Base-by-base conservation (phyloP, 2,888 invertebrate species). In the Andrena fulva region DNA sequence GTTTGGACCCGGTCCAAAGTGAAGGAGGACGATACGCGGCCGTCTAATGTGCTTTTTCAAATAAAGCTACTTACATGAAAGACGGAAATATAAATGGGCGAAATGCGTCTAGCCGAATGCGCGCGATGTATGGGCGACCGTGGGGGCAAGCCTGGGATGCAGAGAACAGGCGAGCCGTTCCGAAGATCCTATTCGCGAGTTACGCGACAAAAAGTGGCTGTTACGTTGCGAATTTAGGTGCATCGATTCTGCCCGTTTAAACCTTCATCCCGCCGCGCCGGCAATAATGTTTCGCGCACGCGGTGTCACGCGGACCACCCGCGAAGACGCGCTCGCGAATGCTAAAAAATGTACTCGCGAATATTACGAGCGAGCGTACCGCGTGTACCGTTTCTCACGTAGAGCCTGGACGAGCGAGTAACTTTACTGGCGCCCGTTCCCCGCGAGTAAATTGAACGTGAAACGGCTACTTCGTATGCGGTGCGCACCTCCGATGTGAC, bases 1-100 rank as follows among this genome's bases (percentile, higher is more conserved):
- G 70, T 83, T 84, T 84, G 84, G 84, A 84, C 6, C 4, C 10
- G 60, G 50, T 78, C 84, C 84, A 84, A 84, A 69, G 69, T 64
- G 84, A 76, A 75, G 62, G 72, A 67, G 78, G 75, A 84, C 74
- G 77, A 75, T 77, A 54, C 72, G 50, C 62, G 70, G 48, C 60
- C 78, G 83, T 83, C 83, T 84, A 84, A 84, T 84, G 83, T 83
- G 78, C 78, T 84, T 83, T 84, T 84, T 84, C 84, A 64, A 84
- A 84, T 84, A 83, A 84, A 84, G 77, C 84, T 84, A 76, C 83
- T 84, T 79, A 73, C 83, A 67, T 54, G 75, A 76, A 63, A 72
- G 84, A 76, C 83, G 75, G 83, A 84, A 84, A 84, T 84, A 84
- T 78, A 84, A 83, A 83, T 68, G 76, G 75, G 6, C 50, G 74